Base-by-base conservation (phyloP, 53 echinoderm and acorn worm genomes). In the Zoroaster sp. region DNA sequence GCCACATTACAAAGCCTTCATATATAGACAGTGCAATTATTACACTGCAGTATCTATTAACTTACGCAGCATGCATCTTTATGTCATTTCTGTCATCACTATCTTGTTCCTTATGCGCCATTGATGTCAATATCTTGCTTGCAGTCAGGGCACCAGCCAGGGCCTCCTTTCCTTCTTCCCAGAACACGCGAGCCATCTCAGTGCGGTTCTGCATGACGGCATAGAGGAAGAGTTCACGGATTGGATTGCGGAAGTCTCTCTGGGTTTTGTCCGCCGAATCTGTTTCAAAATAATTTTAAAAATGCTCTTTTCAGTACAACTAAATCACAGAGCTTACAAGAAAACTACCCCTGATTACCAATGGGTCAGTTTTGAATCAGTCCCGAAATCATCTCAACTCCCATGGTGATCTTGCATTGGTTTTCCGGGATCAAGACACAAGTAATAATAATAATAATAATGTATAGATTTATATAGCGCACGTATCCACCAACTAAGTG, bases 161-260 rank as follows among this genome's bases (percentile, higher is more conserved):
- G 38, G 96, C 94, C 46, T 98, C 99, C 36, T 92, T 92, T 0
- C 96, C 86, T 40, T 94, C 95, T 45, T 98, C 96, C 99, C 99
- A 98, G 46, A 98, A 78, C 65, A 96, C 83, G 18, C 92, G 90
- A 1, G 99, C 93, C 99, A 98, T 98, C 18, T 96, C 94, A 25
- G 77, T 35, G 5, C 94, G 83, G 55, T 96, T 93, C 90, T 93
- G 91, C 45, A 98, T 52, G 42, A 94, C 75, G 54, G 96, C 89
- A 40, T 70, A 93, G 31, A 98, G 66, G 71, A 98, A 98, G 1
- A 98, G 96, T 79, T 98, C 99, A 41, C 99, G 70, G 9, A 96
- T 72, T 4, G 99, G 99, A 30, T 90, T 73, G 32, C 80, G 77
- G 77, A 95, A 95, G 53, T 75, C 63, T 59, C 63, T 21, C 28